Base-by-base conservation (phyloP, 2,113 vertebrate genomes). In the Eleginops maclovinus region DNA sequence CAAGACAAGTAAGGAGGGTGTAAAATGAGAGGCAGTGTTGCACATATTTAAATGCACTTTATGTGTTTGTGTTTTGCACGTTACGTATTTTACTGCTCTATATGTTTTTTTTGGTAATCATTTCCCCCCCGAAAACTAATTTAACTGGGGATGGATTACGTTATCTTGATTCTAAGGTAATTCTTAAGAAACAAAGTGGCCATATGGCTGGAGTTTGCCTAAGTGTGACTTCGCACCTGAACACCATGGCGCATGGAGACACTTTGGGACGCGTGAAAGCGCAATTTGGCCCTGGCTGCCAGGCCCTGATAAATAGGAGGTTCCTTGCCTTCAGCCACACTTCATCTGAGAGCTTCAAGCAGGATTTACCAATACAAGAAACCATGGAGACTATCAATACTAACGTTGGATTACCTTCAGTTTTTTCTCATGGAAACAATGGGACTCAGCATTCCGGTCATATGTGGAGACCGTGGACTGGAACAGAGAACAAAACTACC, bases 151-250 rank as follows among this genome's bases (percentile, higher is more conserved):
- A 36, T 36, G 4, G 31, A 36, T 36, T 36, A 36, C 31, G 5
- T 36, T 36, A 36, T 36, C 31, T 36, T 9, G 31, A 36, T 36
- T 36, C 5, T 36, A 36, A 36, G 31, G 31, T 36, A 5, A 36
- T 36, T 24, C 26, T n/a, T 21, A 4, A 15, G 40, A 58, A 22
- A 62, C 28, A 72, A 70, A 75, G 70, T 28, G 71, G 3, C 84
- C 93, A 93, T 88, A 87, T 92, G 93, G 75, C 47, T 19, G 8
- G 76, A 70, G 87, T 92, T 90, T 87, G 90, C 84, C 62, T 14
- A 77, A 77, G 94, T 94, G 94, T 89, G 90, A 94, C 62, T 85
- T 93, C 81, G 63, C 92, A 93, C 93, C 90, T 93, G 65, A 11
- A 17, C 87, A 72, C 47, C 24, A 72, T 77, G 92, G 89, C 88